Conservation (phyloP, 2,797 vertebrate species). For the Dicrostonyx torquatus region DNA sequence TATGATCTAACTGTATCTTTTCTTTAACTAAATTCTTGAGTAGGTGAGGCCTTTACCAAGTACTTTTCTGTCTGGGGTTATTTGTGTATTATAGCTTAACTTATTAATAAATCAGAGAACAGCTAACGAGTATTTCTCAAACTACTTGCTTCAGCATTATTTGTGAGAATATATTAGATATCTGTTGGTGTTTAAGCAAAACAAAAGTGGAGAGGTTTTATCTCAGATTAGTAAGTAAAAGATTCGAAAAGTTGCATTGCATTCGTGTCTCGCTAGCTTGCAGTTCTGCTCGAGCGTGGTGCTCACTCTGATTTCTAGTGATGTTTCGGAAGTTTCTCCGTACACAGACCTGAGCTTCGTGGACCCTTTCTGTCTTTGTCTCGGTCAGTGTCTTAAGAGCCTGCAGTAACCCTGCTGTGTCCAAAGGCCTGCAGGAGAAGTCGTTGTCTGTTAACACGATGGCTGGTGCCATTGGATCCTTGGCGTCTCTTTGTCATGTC, state of each 20-base stretch:
- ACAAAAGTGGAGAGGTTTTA: background rate
- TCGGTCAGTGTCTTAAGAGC: background rate
- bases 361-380: slow-evolving; percentile 32
- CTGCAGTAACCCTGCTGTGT: background rate
- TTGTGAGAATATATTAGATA: slow-evolving; percentile 27
- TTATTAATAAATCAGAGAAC: background rate
- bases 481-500: background rate
- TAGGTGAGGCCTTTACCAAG: slow-evolving; percentile 4
- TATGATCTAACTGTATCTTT: background rate
- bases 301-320: background rate
- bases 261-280: background rate
- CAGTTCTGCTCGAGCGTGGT: background rate
- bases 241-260: background rate
- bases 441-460: background rate
- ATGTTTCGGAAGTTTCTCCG: slow-evolving; percentile 52
- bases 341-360: background rate
- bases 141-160: background rate
- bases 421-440: background rate
- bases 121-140: background rate
- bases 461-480: background rate
- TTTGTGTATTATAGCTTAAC: background rate
- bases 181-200: slow-evolving; percentile 6
- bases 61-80: background rate
- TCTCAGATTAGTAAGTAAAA: background rate
- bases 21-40: background rate